These are phyloP conservation scores for Myiozetetes cayanensis DNA, from an alignment of 2,113 vertebrate species.

Conservation along the genomic window DNA sequence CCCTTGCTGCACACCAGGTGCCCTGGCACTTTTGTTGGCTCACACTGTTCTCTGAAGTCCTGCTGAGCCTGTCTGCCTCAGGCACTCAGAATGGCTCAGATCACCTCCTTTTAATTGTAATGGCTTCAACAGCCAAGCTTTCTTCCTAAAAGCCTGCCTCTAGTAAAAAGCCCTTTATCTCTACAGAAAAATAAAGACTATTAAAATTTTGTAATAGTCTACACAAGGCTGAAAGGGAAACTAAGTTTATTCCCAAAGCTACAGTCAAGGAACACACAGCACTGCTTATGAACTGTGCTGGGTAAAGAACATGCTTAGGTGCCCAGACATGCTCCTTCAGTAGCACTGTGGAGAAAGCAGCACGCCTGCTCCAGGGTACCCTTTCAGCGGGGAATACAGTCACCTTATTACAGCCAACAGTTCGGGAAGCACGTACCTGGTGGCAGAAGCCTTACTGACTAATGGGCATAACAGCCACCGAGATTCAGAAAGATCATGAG, in stretches of 20 bases:
- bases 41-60: background rate
- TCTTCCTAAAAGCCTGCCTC: background rate
- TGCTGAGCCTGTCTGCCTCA: background rate
- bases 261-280: background rate
- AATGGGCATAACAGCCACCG: accelerated
- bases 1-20: background rate
- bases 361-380: accelerated
- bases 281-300: background rate
- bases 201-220: background rate
- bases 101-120: background rate
- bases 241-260: background rate
- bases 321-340: background rate
- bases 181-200: background rate
- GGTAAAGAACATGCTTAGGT: accelerated
- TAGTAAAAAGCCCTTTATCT: background rate
- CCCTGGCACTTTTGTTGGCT: background rate
- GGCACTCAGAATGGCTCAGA: background rate
- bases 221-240: background rate
- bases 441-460: background rate
- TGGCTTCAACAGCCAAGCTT: background rate
- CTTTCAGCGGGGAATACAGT: background rate
- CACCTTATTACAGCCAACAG: background rate
- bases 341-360: background rate
- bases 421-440: background rate
- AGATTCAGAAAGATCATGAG: background rate